Percentiles rank a stretch among this genome's conserved stretches.
Evolutionary conservation across 2,797 vertebrate genomes (phyloP).

Genomic region (Apogon hyalosoma): DNA sequence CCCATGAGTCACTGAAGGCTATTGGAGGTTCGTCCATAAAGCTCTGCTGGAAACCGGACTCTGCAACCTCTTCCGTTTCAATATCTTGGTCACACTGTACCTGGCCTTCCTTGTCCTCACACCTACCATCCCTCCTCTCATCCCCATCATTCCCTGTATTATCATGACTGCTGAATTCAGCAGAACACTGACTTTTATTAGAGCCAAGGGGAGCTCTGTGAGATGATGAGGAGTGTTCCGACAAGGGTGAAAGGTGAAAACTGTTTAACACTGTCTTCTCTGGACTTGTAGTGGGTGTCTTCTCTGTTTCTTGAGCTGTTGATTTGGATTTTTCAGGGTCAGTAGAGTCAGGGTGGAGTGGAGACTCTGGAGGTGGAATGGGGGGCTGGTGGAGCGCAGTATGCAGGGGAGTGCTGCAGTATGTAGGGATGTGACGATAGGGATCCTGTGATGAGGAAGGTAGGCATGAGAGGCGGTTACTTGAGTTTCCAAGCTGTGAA

Average conservation of each 20-base stretch:
- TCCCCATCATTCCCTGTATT: background rate
- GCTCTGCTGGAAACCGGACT: conserved; percentile 67
- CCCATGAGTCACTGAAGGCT: conserved; percentile 83
- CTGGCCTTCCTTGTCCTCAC: conserved; percentile 4
- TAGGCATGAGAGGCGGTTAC: background rate
- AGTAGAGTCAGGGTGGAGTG: conserved; percentile 5
- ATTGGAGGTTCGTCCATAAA: conserved; percentile 84
- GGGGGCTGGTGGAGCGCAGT: conserved; percentile 30
- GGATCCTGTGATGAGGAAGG: conserved; percentile 24
- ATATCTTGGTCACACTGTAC: conserved; percentile 37
- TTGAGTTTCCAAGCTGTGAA: background rate
- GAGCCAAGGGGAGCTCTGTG: conserved; percentile 7
- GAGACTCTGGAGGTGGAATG: conserved; percentile 30
- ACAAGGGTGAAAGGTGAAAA: conserved; percentile 56
- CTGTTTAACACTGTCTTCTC: conserved; percentile 37
- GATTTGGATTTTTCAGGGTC: background rate
- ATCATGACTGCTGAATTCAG: background rate
- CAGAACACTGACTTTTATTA: background rate
- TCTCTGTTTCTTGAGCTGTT: background rate
- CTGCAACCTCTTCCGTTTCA: conserved; percentile 52
- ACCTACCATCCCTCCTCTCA: background rate
- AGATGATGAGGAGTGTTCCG: conserved; percentile 28
- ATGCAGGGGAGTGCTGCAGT: conserved; percentile 82
- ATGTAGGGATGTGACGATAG: conserved; percentile 26
- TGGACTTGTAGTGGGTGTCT: conserved; percentile 18